Evolutionary conservation across 2,797 vertebrate species (phyloP).

Genomic region (Orestias chungarensis): DNA sequence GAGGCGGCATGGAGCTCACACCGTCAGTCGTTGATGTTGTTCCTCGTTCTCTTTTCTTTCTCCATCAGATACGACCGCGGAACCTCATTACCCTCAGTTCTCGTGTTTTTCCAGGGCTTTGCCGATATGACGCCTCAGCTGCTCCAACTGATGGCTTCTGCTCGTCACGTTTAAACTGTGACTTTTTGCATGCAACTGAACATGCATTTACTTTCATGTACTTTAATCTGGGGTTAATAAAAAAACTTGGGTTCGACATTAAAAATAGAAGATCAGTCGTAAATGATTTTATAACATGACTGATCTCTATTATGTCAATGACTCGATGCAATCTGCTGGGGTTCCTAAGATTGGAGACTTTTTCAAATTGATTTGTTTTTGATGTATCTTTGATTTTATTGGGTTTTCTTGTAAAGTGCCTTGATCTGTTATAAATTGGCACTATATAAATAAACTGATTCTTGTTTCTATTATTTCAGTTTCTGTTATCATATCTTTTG

Average conservation of each 20-base stretch:
- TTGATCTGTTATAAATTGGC: too few species aligned
- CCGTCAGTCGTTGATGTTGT: conserved; percentile 13
- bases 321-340: too few species aligned
- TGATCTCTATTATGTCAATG: background rate
- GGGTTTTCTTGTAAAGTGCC: too few species aligned
- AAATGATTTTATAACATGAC: background rate
- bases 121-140: conserved; percentile 22
- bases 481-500: background rate
- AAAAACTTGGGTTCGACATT: background rate
- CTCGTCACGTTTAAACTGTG: conserved; percentile 14
- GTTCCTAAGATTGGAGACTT: too few species aligned
- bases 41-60: conserved; percentile 12
- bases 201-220: background rate
- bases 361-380: too few species aligned
- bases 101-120: conserved; percentile 11
- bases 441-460: too few species aligned
- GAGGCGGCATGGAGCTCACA: conserved; percentile 19
- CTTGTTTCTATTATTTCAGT: too few species aligned
- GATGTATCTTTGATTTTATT: too few species aligned
- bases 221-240: background rate
- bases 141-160: background rate
- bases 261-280: background rate
- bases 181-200: conserved; percentile 3
- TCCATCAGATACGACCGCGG: conserved; percentile 9
- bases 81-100: conserved; percentile 31